A percentile compares a stretch with the other conserved stretches of the same genome.
Evolutionary conservation across 2,797 vertebrate species (phyloP).

Genomic region (Peromyscus eremicus): DNA sequence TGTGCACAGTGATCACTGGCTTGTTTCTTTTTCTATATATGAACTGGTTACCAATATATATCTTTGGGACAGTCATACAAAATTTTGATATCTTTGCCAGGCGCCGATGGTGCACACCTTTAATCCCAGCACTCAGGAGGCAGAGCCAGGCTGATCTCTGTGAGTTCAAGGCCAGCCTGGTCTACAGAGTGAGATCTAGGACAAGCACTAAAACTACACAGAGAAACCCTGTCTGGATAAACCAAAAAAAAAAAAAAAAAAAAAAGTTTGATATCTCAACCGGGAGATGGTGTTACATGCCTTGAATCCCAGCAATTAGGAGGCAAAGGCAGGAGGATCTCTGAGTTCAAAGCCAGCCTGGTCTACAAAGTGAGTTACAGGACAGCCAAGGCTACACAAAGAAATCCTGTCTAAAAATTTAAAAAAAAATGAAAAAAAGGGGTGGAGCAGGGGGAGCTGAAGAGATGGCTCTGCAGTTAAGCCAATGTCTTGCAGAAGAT

Average conservation of each 20-base stretch:
- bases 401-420: too few relatives aligned
- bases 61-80: neutral
- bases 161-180: neutral
- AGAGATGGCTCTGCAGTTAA: neutral
- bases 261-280: too few relatives aligned
- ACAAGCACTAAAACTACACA: neutral
- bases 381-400: too few relatives aligned
- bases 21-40: neutral
- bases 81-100: neutral
- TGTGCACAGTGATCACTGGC: fast-evolving
- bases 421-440: too few relatives aligned
- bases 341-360: too few relatives aligned
- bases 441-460: neutral
- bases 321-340: too few relatives aligned
- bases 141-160: neutral
- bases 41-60: neutral
- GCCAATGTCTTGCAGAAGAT: neutral
- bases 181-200: neutral
- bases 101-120: neutral
- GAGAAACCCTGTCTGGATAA: neutral
- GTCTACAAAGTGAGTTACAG: too few relatives aligned
- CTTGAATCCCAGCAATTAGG: too few relatives aligned
- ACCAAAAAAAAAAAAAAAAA: too few relatives aligned
- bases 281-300: too few relatives aligned
- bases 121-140: neutral